Base-by-base conservation (phyloP, 2,113 vertebrate genomes). In the Oryzias melastigma region DNA sequence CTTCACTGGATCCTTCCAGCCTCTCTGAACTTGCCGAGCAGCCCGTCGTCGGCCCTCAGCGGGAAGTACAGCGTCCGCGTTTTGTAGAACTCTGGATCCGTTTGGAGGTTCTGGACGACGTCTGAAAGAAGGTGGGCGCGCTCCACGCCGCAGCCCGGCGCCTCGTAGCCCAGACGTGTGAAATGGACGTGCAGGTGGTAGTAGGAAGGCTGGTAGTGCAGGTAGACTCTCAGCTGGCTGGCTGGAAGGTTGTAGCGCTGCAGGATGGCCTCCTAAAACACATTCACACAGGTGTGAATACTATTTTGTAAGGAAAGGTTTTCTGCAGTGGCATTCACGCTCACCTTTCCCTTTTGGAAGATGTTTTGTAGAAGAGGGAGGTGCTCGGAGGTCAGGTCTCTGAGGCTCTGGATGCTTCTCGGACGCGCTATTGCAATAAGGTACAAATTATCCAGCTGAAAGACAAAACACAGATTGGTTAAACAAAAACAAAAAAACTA, bases 141-240 rank as follows among this genome's bases (percentile, higher is more conserved):
- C 75, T 98, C 97, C 58, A 95, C 95, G 0, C 89, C 81, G 0
- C 87, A 86, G 57, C 97, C 97, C 0, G 95, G 95, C 0, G 92
- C 94, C 0, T 98, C 94, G 0, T 94, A 94, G 75, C 92, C 90
- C 88, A 98, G 84, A 1, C 93, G 91, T 0, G 94, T 98, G 90
- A 98, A 95, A 54, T 99, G 96, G 17, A 98, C 89, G 0, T 99
- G 97, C 8, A 99, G 91, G 87, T 99, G 97, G 68, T 94, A 94
- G 80, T 98, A 98, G 35, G 97, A 98, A 0, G 97, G 97, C 51
- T 95, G 95, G 89, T 99, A 98, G 78, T 99, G 97, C 62, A 98
- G 86, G 85, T 95, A 97, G 43, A 95, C 77, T 0, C 96, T 87
- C 60, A 99, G 88, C 42, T 90, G 92, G 52, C 89, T 89, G 10